A percentile compares a stretch with the other conserved stretches of the same genome.
Evolutionary conservation across 2,113 vertebrate genomes (phyloP).

Genomic region (Rhinolophus sinicus): DNA sequence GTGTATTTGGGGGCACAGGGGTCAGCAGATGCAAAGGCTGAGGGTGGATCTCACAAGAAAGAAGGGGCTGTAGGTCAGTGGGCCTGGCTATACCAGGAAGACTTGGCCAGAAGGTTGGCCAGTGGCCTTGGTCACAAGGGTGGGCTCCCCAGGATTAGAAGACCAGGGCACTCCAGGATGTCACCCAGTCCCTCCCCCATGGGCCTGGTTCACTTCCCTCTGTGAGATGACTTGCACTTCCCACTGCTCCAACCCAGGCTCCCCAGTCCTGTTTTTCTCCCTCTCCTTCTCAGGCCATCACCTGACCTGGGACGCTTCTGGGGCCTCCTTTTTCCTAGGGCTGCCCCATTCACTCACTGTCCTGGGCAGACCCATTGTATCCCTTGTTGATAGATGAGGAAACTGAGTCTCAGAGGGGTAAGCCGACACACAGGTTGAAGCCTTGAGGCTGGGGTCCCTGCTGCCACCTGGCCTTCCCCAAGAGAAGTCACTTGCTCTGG

Average conservation of each 20-base stretch:
- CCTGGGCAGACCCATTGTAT: background rate
- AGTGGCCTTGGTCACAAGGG: background rate
- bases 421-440: background rate
- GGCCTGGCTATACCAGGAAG: background rate
- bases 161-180: background rate
- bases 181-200: background rate
- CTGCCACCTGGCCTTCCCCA: background rate
- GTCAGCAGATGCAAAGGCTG: background rate
- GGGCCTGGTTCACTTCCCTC: slow-evolving; percentile 51
- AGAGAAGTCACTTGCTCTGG: background rate
- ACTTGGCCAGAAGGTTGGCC: background rate
- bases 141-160: background rate
- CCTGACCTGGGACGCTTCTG: background rate
- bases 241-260: background rate
- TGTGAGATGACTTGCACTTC: slow-evolving; percentile 67
- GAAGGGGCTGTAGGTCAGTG: accelerated
- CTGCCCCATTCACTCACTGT: accelerated
- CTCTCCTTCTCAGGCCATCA: background rate
- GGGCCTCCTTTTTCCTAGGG: background rate
- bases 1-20: background rate
- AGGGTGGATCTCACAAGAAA: background rate
- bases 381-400: background rate
- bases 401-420: background rate
- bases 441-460: background rate
- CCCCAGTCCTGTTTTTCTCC: background rate